Evolutionary conservation across 1,140 invertebrate species (phyloP), one percentile per base, ranked within the genome.

Genomic region (Diploscapter pachys): DNA sequence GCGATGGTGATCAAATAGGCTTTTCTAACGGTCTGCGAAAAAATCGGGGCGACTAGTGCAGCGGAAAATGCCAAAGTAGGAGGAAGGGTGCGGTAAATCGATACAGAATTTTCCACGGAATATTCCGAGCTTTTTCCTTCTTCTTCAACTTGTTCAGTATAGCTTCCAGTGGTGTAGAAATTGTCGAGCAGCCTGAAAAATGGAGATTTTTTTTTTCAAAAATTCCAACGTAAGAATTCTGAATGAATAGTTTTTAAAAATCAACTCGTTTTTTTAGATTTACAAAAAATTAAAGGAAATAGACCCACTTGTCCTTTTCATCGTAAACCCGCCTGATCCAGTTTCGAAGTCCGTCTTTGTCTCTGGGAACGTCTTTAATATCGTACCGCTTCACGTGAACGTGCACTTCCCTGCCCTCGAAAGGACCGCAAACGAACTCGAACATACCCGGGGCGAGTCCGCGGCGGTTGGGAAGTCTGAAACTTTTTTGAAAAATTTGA

Each of bases 241-340:
- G 8, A 9, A 13, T 9, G 9, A 11, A 59, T 9, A 59, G 31
- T 9, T 59, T 59, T 59, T 59, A 13, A 11, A 59, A 13, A 31
- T 31, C 31, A 31, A 31, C 31, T 59, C 57, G 57, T 9, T 11
- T 1, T 13, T 9, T 52, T 52, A 52, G 11, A 50, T 8, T 55
- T 51, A 68, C 5, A 55, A 54, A 52, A 90, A 90, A 90, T 91
- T 90, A 91, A 78, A 78, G 63, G 79, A 67, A 80, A 81, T 61
- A 80, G 13, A 31, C 13, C 63, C 50, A 76, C 57, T 69, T 59
- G 57, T 81, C 80, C 61, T 81, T 81, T 63, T 75, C 68, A 8
- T 48, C 55, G 62, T 78, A 81, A 9, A 79, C 53, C 11, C 70
- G n/a, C 31, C 59, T 52, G 5, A 81, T 57, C 81, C 81, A 81